Conservation (phyloP, 2,113 vertebrate species). For the Pitta sordida region DNA sequence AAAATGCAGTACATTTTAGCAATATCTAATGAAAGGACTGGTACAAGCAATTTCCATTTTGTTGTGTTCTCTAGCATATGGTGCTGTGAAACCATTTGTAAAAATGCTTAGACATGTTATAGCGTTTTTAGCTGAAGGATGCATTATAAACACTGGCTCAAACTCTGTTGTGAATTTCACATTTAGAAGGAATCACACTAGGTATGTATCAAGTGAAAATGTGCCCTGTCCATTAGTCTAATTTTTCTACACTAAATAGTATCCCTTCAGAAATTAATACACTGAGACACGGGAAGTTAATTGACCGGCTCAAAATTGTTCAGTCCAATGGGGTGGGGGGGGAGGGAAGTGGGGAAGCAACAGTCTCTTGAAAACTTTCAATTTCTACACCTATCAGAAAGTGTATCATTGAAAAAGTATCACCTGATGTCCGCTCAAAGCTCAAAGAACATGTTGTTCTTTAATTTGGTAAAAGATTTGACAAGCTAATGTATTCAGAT, state of each 20-base stretch:
- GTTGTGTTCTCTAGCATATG: not conserved
- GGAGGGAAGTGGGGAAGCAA: not conserved
- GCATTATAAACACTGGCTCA: not conserved
- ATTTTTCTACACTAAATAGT: not conserved
- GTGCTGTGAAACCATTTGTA: constrained; percentile 37
- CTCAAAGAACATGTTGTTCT: not conserved
- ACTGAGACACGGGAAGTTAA: not conserved
- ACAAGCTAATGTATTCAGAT: not conserved
- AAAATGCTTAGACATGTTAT: not conserved
- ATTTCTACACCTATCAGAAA: not conserved
- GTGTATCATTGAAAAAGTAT: not conserved
- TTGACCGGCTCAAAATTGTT: not conserved
- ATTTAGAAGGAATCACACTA: not conserved
- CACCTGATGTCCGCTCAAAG: not conserved
- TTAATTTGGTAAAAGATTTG: constrained; percentile 15
- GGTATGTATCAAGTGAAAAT: not conserved
- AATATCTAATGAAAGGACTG: constrained; percentile 27
- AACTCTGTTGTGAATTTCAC: not conserved
- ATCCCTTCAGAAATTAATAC: not conserved
- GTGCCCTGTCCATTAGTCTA: not conserved
- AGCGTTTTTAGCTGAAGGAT: constrained; percentile 20
- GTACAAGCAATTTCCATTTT: constrained; percentile 21
- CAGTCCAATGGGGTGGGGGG: not conserved
- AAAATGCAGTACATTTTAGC: constrained; percentile 13
- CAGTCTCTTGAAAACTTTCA: not conserved